Evolutionary conservation across 2,797 vertebrate species (phyloP), one percentile per base, ranked within the genome.

Genomic region (Mus minutoides): DNA sequence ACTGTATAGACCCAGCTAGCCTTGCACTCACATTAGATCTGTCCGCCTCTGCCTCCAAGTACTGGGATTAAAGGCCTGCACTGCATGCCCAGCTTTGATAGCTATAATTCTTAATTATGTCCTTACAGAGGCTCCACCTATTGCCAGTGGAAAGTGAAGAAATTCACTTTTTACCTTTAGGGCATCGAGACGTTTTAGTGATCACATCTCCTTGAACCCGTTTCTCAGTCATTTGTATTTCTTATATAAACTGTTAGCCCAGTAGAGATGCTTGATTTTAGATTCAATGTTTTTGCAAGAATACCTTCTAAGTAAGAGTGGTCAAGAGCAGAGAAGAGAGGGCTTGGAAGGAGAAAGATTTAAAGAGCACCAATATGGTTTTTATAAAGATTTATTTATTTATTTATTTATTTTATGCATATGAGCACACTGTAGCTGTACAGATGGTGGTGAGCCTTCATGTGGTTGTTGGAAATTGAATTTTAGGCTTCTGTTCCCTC

Each of bases 181-280:
- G 84, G 24, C n/a, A 40, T 31, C 91, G 71, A 79, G 60, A 64
- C 37, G 31, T 79, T 62, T 71, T 71, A 29, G 69, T 46, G 4
- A n/a, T 22, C 40, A 34, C 11, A 4, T 88, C 87, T 94, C 67
- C 43, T 86, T 86, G 49, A 60, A 0, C 24, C 67, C 21, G 46
- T 90, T 95, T 88, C 60, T 91, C 10, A 76, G 7, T 76, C 54
- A 17, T 46, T 78, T 87, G 8, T 73, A 43, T 91, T 94, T 95
- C 37, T 80, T n/a, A 78, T 75, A 34, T 17, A 88, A 83, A 58
- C 5, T 31, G 34, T 37, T 40, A 69, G 26, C 24, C 69, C 14
- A 24, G 0, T 52, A 10, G n/a, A 34, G 54, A 86, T 77, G 24
- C 17, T 92, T 60, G 54, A 43, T 83, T 88, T 95, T 49, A 52